These are phyloP conservation scores for Vombatus ursinus DNA, from an alignment of 2,113 vertebrate genomes.

Conservation along the genomic window DNA sequence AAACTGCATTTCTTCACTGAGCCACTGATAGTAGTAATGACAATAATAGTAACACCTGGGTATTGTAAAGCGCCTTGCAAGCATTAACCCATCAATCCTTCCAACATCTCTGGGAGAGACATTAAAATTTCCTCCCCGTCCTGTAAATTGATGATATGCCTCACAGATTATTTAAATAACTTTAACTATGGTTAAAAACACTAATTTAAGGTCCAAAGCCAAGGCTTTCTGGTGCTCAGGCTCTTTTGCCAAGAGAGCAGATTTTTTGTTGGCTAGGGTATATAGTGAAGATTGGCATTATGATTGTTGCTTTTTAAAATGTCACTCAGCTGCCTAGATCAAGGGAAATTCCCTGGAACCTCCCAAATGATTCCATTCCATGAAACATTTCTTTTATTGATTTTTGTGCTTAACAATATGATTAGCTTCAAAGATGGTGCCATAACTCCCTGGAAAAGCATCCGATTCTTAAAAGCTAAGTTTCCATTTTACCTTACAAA, in stretches of 20 bases:
- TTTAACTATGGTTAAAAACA: neutral
- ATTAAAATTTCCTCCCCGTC: constrained; percentile 38
- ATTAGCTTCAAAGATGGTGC: neutral
- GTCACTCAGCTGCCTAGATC: neutral
- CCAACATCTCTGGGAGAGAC: constrained; percentile 7
- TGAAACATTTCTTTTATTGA: neutral
- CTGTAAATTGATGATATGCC: constrained; percentile 38
- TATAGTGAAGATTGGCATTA: neutral
- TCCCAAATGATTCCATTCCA: constrained; percentile 3
- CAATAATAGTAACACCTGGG: constrained; percentile 5
- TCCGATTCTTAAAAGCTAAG: neutral
- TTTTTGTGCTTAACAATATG: constrained; percentile 11
- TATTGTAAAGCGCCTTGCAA: constrained; percentile 37
- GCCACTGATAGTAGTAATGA: constrained; percentile 9
- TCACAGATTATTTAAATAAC: constrained; percentile 45
- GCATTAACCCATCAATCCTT: neutral
- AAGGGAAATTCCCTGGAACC: constrained; percentile 18
- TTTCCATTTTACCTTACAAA: constrained; percentile 14
- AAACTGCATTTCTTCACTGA: neutral
- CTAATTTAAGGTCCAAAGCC: neutral
- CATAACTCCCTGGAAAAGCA: neutral
- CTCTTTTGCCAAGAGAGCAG: neutral
- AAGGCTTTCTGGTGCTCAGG: constrained; percentile 7
- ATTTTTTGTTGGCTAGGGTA: neutral
- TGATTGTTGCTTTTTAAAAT: neutral